Conservation (phyloP, 2,888 invertebrate species). For the Melanophora roralis region DNA sequence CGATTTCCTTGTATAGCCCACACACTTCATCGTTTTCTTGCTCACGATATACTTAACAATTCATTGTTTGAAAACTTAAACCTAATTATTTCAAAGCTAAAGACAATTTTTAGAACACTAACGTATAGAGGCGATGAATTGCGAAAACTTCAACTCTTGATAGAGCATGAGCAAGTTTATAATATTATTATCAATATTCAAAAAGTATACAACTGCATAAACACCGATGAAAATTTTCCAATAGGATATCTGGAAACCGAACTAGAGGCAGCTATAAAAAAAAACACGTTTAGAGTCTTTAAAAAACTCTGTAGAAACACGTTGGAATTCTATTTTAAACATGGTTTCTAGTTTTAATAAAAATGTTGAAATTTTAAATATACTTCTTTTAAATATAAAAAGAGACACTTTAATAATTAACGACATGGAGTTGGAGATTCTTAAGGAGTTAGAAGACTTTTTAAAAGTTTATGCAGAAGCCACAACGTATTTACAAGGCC, state of each 20-base stretch:
- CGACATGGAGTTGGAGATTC: conserved; percentile 12
- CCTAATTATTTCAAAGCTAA: neutral
- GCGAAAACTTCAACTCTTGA: no score
- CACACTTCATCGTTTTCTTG: conserved; percentile 7
- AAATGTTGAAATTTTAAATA: conserved; percentile 24
- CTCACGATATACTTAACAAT: conserved; percentile 1
- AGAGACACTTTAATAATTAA: conserved; percentile 5
- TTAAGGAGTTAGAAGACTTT: no score
- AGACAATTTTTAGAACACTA: neutral
- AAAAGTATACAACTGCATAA: no score
- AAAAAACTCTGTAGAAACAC: no score
- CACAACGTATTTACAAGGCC: conserved; percentile 17
- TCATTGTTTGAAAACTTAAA: neutral
- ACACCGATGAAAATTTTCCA: no score
- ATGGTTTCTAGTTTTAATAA: conserved; percentile 14
- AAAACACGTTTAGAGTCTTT: no score
- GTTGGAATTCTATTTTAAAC: conserved; percentile 10
- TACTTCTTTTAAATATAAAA: conserved; percentile 5
- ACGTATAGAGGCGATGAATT: neutral
- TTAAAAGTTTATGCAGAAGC: conserved; percentile 22
- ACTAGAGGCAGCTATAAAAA: no score
- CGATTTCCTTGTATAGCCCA: conserved; percentile 9
- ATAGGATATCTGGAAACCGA: no score
- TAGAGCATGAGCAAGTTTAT: no score
- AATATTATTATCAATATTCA: no score